Evolutionary conservation across 1,140 invertebrate genomes (phyloP).

Genomic region (Acromyrmex echinatior): DNA sequence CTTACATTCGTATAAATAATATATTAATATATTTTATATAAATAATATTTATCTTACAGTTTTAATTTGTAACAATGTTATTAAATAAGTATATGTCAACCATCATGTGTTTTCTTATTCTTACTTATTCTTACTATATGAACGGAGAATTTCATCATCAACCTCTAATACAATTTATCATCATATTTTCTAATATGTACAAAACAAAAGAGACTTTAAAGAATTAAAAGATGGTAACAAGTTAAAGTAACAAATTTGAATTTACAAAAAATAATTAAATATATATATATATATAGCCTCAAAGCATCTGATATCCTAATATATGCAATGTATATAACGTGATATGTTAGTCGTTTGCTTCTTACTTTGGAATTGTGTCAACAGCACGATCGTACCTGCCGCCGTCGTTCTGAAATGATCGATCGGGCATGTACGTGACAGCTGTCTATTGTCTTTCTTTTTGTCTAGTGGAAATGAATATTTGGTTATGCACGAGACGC

Average conservation of each 20-base stretch:
- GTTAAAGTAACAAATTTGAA: no score
- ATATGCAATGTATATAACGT: slow-evolving; percentile 15
- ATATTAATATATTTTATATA: slow-evolving; percentile 22
- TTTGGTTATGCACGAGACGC: background rate
- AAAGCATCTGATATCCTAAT: no score
- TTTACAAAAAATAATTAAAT: no score
- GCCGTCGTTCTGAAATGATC: slow-evolving; percentile 35
- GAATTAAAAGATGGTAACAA: no score
- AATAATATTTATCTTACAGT: slow-evolving; percentile 6
- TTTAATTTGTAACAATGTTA: background rate
- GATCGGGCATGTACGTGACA: slow-evolving; percentile 48
- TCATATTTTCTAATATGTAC: background rate
- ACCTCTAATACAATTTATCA: background rate
- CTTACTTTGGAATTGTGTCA: slow-evolving; percentile 53
- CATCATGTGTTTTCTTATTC: background rate
- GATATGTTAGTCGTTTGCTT: background rate
- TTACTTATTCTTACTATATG: background rate
- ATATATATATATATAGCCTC: no score
- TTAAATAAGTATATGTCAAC: slow-evolving; percentile 4
- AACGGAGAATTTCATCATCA: background rate
- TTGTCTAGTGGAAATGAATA: slow-evolving; percentile 30
- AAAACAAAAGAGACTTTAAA: background rate
- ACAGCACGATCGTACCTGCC: slow-evolving; percentile 37
- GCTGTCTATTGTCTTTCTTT: slow-evolving; percentile 48
- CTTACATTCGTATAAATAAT: background rate